A percentile compares a stretch with the other conserved stretches of the same genome.
phyloP scores from a whole-genome alignment of 2,113 vertebrate genomes.

The Cryptomyrus ogoouensis region DNA sequence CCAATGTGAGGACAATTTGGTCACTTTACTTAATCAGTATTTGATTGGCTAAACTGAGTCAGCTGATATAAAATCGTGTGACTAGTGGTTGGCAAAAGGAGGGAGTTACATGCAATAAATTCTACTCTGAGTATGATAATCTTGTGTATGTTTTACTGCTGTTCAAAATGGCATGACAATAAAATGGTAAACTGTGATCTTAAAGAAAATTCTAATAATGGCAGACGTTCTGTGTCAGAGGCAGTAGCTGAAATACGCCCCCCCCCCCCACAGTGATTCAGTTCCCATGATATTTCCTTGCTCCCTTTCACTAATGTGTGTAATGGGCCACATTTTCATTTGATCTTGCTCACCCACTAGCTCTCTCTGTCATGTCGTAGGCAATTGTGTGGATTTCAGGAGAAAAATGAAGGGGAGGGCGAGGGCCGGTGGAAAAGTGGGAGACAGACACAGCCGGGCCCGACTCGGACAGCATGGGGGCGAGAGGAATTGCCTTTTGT shows the following conservation, averaged over 20 bases:
- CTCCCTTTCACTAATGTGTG: neutral
- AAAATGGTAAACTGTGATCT: neutral
- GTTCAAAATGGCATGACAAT: neutral
- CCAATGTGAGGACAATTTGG: neutral
- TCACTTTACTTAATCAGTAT: neutral
- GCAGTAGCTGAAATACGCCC: neutral
- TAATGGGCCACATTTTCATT: neutral
- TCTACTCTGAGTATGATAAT: neutral
- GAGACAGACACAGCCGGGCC: neutral
- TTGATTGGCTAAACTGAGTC: neutral
- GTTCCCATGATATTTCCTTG: neutral
- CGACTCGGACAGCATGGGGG: neutral
- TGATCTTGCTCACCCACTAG: neutral
- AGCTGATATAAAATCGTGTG: neutral
- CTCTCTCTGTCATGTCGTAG: neutral
- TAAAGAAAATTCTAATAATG: neutral
- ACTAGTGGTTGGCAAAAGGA: neutral
- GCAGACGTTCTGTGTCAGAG: neutral
- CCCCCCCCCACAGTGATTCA: neutral
- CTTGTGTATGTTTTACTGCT: neutral
- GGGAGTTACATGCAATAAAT: neutral
- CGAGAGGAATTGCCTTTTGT: neutral
- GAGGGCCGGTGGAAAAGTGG: neutral
- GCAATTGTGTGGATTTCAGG: conserved; percentile 1
- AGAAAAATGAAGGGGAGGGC: neutral